Conservation (phyloP, 2,888 invertebrate species). For the Lissonota sp. region DNA sequence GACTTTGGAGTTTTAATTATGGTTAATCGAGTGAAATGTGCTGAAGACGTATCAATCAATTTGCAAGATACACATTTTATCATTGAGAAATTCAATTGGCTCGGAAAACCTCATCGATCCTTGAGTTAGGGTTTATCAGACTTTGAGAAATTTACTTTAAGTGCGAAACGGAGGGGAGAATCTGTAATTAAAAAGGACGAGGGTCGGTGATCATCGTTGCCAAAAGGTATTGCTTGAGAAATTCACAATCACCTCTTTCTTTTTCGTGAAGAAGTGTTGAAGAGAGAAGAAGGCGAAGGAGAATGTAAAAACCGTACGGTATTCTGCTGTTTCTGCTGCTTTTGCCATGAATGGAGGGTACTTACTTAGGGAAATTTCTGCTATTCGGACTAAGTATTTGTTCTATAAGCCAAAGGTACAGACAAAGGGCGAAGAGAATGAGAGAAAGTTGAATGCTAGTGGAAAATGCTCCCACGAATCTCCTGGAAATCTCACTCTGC, state of each 20-base stretch:
- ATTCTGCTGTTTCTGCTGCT: slow-evolving; percentile 66
- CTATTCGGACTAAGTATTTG: slow-evolving; percentile 83
- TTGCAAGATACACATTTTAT: too few relatives aligned
- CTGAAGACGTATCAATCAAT: too few relatives aligned
- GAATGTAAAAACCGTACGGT: slow-evolving; percentile 73
- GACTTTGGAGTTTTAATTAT: too few relatives aligned
- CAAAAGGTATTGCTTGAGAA: too few relatives aligned
- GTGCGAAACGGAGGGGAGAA: too few relatives aligned
- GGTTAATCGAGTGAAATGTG: too few relatives aligned
- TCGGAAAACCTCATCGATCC: too few relatives aligned
- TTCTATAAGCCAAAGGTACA: slow-evolving; percentile 79
- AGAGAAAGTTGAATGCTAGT: slow-evolving; percentile 57
- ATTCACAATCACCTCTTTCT: background rate
- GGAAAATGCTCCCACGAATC: slow-evolving; percentile 60
- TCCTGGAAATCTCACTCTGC: slow-evolving; percentile 37
- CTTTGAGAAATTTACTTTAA: too few relatives aligned
- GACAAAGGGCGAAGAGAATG: slow-evolving; percentile 65
- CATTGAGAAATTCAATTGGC: too few relatives aligned
- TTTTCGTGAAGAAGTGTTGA: slow-evolving; percentile 11
- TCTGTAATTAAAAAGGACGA: too few relatives aligned
- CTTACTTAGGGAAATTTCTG: slow-evolving; percentile 82
- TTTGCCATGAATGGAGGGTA: slow-evolving; percentile 80
- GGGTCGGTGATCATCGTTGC: too few relatives aligned
- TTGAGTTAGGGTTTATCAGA: too few relatives aligned
- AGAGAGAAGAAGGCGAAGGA: slow-evolving; percentile 53